phyloP scores from a whole-genome alignment of 2,888 invertebrate species.

The Drosophila pegasa region DNA sequence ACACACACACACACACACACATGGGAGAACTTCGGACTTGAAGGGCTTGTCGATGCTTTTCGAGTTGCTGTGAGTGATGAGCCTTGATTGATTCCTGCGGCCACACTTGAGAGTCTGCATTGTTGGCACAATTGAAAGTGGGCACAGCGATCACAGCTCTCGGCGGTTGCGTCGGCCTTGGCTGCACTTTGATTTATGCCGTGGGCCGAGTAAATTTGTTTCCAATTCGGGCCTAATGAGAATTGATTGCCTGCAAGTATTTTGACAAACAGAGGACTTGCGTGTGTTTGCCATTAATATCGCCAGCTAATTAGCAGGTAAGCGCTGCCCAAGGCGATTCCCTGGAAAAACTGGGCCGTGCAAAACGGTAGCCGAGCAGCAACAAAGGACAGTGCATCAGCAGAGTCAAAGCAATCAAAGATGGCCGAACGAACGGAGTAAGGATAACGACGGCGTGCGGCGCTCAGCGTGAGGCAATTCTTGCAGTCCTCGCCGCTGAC shows the following conservation, averaged over 20 bases:
- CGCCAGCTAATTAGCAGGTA: slow-evolving; percentile 68
- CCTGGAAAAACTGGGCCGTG: slow-evolving; percentile 30
- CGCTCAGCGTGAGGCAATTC: slow-evolving; percentile 40
- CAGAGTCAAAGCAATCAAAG: slow-evolving; percentile 35
- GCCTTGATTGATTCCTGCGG: slow-evolving; percentile 83
- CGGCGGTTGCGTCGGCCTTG: slow-evolving; percentile 63
- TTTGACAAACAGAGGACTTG: slow-evolving; percentile 73
- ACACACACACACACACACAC: slow-evolving; percentile 44
- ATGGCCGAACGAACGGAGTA: slow-evolving; percentile 21
- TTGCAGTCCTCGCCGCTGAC: slow-evolving; percentile 5
- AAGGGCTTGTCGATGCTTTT: slow-evolving; percentile 40
- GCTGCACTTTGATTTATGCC: slow-evolving; percentile 70
- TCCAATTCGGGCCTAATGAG: slow-evolving; percentile 81
- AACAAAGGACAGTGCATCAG: slow-evolving; percentile 30
- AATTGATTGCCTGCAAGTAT: slow-evolving; percentile 77
- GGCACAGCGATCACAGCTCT: slow-evolving; percentile 16
- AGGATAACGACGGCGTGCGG: slow-evolving; percentile 33
- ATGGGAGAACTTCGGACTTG: slow-evolving; percentile 37
- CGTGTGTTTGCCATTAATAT: slow-evolving; percentile 43
- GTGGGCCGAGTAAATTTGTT: slow-evolving; percentile 62
- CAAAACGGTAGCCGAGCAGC: slow-evolving; percentile 59
- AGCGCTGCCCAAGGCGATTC: slow-evolving; percentile 37
- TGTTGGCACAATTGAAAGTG: slow-evolving; percentile 69
- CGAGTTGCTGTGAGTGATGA: slow-evolving; percentile 77
- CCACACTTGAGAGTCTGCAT: slow-evolving; percentile 77